These are phyloP conservation scores for Cryptus viduatorius DNA, from an alignment of 2,888 invertebrate genomes.

Conservation along the genomic window DNA sequence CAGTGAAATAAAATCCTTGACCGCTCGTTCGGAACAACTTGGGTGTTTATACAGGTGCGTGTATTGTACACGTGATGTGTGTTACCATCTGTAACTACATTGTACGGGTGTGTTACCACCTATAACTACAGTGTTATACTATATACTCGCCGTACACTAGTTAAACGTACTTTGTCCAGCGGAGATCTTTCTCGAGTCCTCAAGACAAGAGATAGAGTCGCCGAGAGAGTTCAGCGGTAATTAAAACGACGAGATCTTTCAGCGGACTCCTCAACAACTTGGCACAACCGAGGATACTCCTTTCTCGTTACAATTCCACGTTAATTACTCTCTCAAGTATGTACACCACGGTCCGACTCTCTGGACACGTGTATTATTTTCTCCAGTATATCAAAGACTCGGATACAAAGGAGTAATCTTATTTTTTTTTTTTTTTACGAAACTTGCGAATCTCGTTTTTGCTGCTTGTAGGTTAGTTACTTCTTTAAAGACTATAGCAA, in stretches of 20 bases:
- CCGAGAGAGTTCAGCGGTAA: slow-evolving; percentile 59
- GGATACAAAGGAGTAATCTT: slow-evolving; percentile 2
- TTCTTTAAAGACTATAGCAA: slow-evolving; percentile 3
- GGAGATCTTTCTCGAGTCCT: background rate
- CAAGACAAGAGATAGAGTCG: background rate
- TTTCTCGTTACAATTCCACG: slow-evolving; percentile 72
- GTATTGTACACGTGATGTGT: background rate
- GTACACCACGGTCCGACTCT: slow-evolving; percentile 8
- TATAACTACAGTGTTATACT: background rate
- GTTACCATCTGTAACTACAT: too few species aligned
- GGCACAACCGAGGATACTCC: slow-evolving; percentile 3
- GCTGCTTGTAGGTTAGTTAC: background rate
- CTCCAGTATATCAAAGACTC: background rate
- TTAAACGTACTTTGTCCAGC: background rate
- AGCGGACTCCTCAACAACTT: background rate
- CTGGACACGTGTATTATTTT: background rate
- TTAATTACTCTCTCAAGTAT: slow-evolving; percentile 73
- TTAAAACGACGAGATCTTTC: slow-evolving; percentile 67
- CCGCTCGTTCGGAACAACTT: background rate
- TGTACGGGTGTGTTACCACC: background rate
- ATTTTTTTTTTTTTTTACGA: slow-evolving; percentile 8
- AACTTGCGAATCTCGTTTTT: background rate
- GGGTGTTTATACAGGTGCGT: slow-evolving; percentile 9
- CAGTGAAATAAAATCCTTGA: slow-evolving; percentile 35
- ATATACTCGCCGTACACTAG: background rate